Evolutionary conservation across 1,140 invertebrate genomes (phyloP).

Genomic region (Macrobrachium nipponense): DNA sequence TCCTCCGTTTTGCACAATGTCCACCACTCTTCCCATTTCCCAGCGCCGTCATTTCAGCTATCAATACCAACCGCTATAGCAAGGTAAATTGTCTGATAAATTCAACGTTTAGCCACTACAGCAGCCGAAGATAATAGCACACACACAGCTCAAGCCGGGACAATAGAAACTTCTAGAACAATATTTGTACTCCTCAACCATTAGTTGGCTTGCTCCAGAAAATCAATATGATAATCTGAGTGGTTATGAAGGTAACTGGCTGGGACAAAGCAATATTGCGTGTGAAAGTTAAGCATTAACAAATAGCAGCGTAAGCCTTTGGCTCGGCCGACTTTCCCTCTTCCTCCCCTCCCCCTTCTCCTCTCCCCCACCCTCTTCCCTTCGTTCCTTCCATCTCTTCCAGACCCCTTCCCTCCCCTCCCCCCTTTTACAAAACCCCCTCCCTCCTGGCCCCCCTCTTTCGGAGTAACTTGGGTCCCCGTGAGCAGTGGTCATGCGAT

Average conservation of each 20-base stretch:
- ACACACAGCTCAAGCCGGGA: background rate
- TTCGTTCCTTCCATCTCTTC: background rate
- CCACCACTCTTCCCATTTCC: too few species aligned
- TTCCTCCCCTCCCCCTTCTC: background rate
- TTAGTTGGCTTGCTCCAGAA: background rate
- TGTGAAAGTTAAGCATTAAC: constrained; percentile 15
- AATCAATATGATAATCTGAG: constrained; percentile 18
- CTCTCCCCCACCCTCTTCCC: background rate
- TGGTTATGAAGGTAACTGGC: constrained; percentile 23
- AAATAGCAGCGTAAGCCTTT: background rate
- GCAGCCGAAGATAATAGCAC: too few species aligned
- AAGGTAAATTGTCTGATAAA: too few species aligned
- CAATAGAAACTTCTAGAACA: background rate
- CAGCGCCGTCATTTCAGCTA: too few species aligned
- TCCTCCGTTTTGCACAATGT: too few species aligned
- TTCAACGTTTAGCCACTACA: too few species aligned
- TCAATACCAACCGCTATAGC: too few species aligned
- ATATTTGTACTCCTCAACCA: background rate
- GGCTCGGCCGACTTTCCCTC: background rate
- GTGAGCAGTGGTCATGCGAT: too few species aligned
- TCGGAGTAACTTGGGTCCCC: too few species aligned
- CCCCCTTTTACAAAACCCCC: too few species aligned
- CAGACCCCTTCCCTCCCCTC: background rate
- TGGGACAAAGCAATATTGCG: constrained; percentile 22
- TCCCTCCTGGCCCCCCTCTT: background rate